Evolutionary conservation across 2,797 vertebrate species (phyloP).

Genomic region (Gobionotothen gibberifrons): DNA sequence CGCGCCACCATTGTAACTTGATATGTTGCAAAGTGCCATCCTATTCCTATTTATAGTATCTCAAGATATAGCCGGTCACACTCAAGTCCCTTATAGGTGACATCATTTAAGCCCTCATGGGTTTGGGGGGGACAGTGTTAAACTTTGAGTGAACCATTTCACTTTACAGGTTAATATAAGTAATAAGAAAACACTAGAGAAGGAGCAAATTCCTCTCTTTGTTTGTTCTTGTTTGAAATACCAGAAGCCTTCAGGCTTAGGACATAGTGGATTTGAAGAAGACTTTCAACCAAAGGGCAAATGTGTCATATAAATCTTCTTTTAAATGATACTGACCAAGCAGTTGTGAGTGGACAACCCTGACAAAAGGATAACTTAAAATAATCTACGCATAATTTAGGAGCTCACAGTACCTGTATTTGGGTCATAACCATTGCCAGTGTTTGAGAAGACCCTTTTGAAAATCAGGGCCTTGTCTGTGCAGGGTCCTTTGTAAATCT

Average conservation of each 20-base stretch:
- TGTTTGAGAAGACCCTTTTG: constrained; percentile 54
- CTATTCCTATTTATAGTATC: too few species aligned
- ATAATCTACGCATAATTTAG: neutral
- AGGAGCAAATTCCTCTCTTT: neutral
- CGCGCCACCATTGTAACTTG: too few species aligned
- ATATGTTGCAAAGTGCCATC: too few species aligned
- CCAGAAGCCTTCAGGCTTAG: constrained; percentile 4
- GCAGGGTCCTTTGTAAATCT: constrained; percentile 49
- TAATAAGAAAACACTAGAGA: neutral
- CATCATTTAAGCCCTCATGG: too few species aligned
- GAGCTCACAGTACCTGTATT: constrained; percentile 41
- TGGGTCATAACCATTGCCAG: constrained; percentile 30
- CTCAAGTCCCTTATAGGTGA: too few species aligned
- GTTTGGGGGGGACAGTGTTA: neutral
- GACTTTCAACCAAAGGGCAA: neutral
- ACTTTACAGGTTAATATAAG: neutral
- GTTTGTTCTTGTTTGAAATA: constrained; percentile 30
- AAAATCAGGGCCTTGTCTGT: constrained; percentile 49
- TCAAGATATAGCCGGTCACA: too few species aligned
- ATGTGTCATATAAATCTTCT: neutral
- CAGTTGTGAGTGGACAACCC: neutral
- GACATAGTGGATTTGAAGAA: neutral
- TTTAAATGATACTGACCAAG: neutral
- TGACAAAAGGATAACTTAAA: neutral
- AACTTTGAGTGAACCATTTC: neutral